Conservation (phyloP, 2,113 vertebrate species). For the Dendropsophus ebraccatus region DNA sequence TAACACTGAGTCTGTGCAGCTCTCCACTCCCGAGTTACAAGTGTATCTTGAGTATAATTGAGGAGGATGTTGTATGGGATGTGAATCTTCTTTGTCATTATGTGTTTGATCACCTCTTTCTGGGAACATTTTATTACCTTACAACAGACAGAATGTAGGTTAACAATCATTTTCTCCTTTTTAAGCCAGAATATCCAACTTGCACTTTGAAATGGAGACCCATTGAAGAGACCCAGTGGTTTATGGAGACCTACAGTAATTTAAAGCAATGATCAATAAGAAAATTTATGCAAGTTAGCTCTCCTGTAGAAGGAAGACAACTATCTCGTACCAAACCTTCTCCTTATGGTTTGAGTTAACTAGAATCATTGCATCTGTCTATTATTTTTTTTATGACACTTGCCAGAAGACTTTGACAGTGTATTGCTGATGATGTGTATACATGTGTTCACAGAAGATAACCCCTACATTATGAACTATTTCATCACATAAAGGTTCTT, state of each 20-base stretch:
- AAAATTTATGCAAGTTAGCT: too few species aligned
- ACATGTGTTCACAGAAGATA: not conserved
- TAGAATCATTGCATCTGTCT: not conserved
- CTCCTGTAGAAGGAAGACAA: too few species aligned
- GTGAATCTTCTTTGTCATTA: not conserved
- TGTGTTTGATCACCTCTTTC: not conserved
- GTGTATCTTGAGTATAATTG: not conserved
- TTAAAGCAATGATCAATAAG: too few species aligned
- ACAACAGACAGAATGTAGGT: not conserved
- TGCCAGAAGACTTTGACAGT: not conserved
- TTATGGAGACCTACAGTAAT: too few species aligned
- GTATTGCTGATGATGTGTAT: not conserved
- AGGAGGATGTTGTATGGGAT: not conserved
- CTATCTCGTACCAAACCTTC: not conserved
- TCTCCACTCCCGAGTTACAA: not conserved
- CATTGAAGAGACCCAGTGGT: too few species aligned
- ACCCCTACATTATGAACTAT: not conserved
- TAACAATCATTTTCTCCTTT: not conserved
- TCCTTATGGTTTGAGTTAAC: not conserved
- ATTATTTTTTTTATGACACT: not conserved
- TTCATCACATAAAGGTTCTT: not conserved
- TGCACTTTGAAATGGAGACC: not conserved
- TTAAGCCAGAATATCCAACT: not conserved
- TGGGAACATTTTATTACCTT: not conserved
- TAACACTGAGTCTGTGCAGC: conserved; percentile 12